Conservation (phyloP, 2,888 invertebrate species). For the Liodrosophila aerea region DNA sequence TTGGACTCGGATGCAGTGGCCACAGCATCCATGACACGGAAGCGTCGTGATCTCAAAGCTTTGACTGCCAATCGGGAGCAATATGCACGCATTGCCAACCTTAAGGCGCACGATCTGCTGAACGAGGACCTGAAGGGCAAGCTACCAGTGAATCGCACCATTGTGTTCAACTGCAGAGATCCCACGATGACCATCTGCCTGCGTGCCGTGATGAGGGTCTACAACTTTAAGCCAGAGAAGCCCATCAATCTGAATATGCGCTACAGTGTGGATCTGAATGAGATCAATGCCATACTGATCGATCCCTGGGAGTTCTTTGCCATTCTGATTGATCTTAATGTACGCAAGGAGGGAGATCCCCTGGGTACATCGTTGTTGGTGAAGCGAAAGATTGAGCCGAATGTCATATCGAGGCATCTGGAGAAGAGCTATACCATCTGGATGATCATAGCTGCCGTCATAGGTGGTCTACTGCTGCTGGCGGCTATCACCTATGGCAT, state of each 20-base stretch:
- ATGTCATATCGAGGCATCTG: conserved; percentile 81
- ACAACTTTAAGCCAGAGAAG: conserved; percentile 79
- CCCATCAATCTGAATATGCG: conserved; percentile 77
- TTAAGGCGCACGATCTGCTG: conserved; percentile 73
- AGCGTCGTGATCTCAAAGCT: conserved; percentile 69
- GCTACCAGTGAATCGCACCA: conserved; percentile 81
- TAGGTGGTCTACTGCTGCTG: conserved; percentile 82
- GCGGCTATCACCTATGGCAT: conserved; percentile 81
- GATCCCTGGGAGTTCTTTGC: conserved; percentile 82
- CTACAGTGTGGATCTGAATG: conserved; percentile 79
- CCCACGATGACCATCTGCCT: conserved; percentile 78
- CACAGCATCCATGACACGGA: conserved; percentile 64
- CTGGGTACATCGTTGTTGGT: conserved; percentile 66
- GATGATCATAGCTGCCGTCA: conserved; percentile 82
- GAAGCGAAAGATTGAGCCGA: conserved; percentile 78
- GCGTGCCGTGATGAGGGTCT: conserved; percentile 78
- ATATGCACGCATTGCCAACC: conserved; percentile 77
- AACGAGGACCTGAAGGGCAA: conserved; percentile 79
- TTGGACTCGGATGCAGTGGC: conserved; percentile 58
- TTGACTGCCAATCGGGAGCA: conserved; percentile 75
- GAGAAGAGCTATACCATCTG: conserved; percentile 80
- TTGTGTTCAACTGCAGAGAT: conserved; percentile 81
- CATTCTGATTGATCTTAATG: conserved; percentile 72
- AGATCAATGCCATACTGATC: conserved; percentile 80
- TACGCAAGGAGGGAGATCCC: conserved; percentile 74